Percentiles rank a stretch among this genome's conserved stretches.
These are phyloP conservation scores for Monopterus albus DNA, from an alignment of 2,113 vertebrate species.

Conservation along the genomic window DNA sequence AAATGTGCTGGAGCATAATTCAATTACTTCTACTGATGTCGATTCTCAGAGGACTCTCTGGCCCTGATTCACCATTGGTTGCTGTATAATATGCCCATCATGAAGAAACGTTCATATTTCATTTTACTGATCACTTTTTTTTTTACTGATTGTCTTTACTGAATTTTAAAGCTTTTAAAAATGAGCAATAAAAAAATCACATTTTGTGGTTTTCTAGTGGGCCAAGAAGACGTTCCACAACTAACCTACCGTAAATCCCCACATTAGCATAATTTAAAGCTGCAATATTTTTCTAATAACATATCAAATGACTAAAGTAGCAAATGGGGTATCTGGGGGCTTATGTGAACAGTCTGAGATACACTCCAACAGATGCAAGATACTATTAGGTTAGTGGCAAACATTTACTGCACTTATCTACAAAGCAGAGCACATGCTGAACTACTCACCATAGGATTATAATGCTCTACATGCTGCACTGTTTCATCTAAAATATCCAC, in stretches of 20 bases:
- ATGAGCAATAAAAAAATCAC: no score
- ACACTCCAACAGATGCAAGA: no score
- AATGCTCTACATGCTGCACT: constrained; percentile 2
- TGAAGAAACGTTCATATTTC: background rate
- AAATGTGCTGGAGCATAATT: constrained; percentile 66
- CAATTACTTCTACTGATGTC: constrained; percentile 64
- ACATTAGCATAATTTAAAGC: no score
- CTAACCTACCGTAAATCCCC: no score
- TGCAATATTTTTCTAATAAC: no score
- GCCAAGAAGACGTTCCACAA: no score
- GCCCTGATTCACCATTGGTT: constrained; percentile 24
- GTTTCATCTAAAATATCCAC: constrained; percentile 54
- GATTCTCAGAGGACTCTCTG: constrained; percentile 25
- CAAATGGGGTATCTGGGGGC: no score
- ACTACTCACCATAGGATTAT: constrained; percentile 14
- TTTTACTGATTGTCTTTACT: background rate
- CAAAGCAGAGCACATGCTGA: constrained; percentile 28
- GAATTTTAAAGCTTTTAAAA: no score
- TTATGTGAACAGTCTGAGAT: no score
- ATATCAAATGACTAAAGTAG: no score
- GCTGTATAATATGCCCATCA: background rate
- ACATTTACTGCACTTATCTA: constrained; percentile 45
- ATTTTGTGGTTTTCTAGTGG: no score
- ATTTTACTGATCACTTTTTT: background rate
- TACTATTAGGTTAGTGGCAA: background rate